Base-by-base conservation (phyloP, 2,113 vertebrate genomes). In the Oxygymnocypris stewartii region DNA sequence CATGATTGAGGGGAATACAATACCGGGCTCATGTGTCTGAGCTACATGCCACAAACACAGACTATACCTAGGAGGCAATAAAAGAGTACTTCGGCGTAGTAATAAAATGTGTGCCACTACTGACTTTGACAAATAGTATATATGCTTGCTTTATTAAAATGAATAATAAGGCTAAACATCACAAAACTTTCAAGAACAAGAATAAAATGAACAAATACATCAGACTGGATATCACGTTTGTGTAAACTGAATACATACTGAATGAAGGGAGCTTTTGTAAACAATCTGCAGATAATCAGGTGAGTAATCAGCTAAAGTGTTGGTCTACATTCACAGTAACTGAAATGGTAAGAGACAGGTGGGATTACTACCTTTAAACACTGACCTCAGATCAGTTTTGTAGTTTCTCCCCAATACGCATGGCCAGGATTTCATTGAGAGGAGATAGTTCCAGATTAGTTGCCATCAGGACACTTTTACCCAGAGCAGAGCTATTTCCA, bases 301-400 rank as follows among this genome's bases (percentile, higher is more conserved):
- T 92, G 90, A 93, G 91, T 94, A 94, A 94, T 94, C 93, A 92
- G 93, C 88, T 92, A 92, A 90, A 74, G 88, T 86, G 91, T 91
- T 91, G 88, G 93, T 91, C 90, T 87, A 91, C 88, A 88, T 51
- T 49, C 49, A 69, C 88, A 89, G 91, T 83, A 91, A 91, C 92
- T 91, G 91, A 91, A 87, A 88, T 83, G 88, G 90, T 88, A 59
- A 83, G 82, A 88, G 79, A 47, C 86, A 92, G 86, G 87, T 79
- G 81, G 92, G 93, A 93, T 94, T 93, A 94, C 65, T 20, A 37
- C 10, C 31, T 82, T 31, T 18, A 11, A 84, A 63, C 25, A 67
- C 79, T 87, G 82, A 86, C 74, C 79, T 57, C n/a, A 81, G 69
- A 31, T 14, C 42, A 74, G 85, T 65, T 63, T 31, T 49, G 79